Evolutionary conservation across 2,797 vertebrate species (phyloP).

Genomic region (Acanthiza pusilla): DNA sequence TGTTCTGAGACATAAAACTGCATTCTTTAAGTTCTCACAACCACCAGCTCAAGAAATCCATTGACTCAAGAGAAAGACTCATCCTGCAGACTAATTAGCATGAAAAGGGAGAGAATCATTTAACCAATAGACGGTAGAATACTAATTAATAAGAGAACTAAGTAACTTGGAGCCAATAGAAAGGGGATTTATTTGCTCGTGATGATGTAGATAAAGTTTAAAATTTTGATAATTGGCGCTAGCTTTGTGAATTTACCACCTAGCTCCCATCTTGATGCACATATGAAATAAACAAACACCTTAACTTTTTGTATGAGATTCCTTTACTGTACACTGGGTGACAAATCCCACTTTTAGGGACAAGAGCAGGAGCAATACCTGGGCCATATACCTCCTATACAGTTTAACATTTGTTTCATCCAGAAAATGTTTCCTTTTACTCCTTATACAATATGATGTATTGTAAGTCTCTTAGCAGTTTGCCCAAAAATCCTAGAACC

Average conservation of each 20-base stretch:
- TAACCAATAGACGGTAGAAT: background rate
- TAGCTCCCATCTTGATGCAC: background rate
- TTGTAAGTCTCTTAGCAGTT: background rate
- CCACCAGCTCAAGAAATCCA: background rate
- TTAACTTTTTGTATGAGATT: no score
- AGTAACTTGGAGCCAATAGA: background rate
- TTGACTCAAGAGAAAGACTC: background rate
- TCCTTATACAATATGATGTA: background rate
- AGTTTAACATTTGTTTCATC: background rate
- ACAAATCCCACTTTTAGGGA: background rate
- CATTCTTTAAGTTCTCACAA: background rate
- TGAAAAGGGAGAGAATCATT: background rate
- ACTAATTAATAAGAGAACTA: background rate
- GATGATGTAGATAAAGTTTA: background rate
- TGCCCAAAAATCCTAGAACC: background rate
- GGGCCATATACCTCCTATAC: no score
- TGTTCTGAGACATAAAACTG: background rate
- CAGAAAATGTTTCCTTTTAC: background rate
- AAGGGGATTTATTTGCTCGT: background rate
- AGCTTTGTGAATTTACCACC: background rate
- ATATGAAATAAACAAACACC: background rate
- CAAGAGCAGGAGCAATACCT: background rate
- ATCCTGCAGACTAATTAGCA: background rate
- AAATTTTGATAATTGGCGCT: background rate
- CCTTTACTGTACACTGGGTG: background rate